Base-by-base conservation (phyloP, 2,888 invertebrate species). In the Scaptomyza polygonia region DNA sequence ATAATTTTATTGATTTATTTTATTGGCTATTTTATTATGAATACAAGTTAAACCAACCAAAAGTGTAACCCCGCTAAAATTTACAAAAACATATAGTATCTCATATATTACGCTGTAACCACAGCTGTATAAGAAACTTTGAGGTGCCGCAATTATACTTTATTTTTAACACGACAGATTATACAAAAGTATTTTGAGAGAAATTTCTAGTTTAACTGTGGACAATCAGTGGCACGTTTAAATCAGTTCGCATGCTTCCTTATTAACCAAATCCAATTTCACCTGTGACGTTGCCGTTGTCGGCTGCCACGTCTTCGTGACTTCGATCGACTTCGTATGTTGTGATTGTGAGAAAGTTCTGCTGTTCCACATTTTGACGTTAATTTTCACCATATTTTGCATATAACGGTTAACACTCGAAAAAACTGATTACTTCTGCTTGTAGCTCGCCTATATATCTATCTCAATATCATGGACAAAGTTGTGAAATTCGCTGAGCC, bases 401-500 rank as follows among this genome's bases (percentile, higher is more conserved):
- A 18, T 36, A 44, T 14, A 36, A 36, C 16, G 36, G 8, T 14
- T 36, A 30, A 18, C 32, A 42, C 5, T 34, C 21, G 12, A 11
- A 34, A 8, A 48, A 69, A 5, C 12, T 52, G 8, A 34, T 49
- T 29, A 8, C 42, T 32, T 42, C 3, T 36, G 1, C 6, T 77
- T 81, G 39, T 63, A 78, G 75, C 44, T 51, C 18, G 12, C 18
- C 32, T 44, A 27, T 6, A 29, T 5, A 7, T n/a, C n/a, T 30
- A n/a, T 30, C 21, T 51, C 14, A 21, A 9, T 36, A 48, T 32
- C 52, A 99, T 99, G 99, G 99, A 99, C 94, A 99, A 99, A 94
- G 96, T 99, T 89, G 95, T 96, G 79, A 97, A 97, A 92, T 96
- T 98, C 89, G 94, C 98, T 67, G 98, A 99, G 92, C 99, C 99